Evolutionary conservation across 1,140 invertebrate species (phyloP).

Genomic region (Apolygus lucorum): DNA sequence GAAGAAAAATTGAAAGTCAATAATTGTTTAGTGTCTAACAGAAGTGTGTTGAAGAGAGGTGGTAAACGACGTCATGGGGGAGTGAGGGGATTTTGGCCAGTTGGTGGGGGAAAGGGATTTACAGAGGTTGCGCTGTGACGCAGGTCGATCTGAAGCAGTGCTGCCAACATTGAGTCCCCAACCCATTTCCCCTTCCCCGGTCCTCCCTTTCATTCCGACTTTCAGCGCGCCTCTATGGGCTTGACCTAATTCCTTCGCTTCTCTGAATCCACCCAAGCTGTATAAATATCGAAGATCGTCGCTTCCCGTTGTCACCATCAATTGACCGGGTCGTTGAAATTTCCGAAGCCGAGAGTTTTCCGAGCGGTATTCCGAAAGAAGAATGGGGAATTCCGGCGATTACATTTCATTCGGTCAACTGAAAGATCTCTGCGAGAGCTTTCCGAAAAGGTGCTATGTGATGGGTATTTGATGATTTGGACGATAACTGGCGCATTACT

Average conservation of each 20-base stretch:
- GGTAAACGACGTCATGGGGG: not conserved
- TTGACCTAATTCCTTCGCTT: not conserved
- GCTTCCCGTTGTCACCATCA: not conserved
- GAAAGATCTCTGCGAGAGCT: too few species aligned
- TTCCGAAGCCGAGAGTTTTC: too few species aligned
- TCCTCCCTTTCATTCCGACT: not conserved
- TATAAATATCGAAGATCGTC: not conserved
- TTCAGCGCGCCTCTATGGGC: not conserved
- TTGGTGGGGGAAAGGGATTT: not conserved
- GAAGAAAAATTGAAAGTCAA: constrained; percentile 22
- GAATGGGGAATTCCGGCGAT: too few species aligned
- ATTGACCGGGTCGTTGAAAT: too few species aligned
- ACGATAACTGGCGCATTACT: too few species aligned
- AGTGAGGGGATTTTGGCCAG: not conserved
- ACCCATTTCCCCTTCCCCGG: not conserved
- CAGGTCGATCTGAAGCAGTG: constrained; percentile 7
- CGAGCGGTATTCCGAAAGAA: too few species aligned
- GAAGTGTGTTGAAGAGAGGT: not conserved
- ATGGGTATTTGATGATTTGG: too few species aligned
- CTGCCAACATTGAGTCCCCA: not conserved
- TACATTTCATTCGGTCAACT: too few species aligned
- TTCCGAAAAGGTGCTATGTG: too few species aligned
- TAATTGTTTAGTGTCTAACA: constrained; percentile 11
- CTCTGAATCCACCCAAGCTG: not conserved
- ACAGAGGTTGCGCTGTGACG: not conserved